These are phyloP conservation scores for Drosophila littoralis DNA, from an alignment of 1,140 invertebrate genomes.

Conservation along the genomic window DNA sequence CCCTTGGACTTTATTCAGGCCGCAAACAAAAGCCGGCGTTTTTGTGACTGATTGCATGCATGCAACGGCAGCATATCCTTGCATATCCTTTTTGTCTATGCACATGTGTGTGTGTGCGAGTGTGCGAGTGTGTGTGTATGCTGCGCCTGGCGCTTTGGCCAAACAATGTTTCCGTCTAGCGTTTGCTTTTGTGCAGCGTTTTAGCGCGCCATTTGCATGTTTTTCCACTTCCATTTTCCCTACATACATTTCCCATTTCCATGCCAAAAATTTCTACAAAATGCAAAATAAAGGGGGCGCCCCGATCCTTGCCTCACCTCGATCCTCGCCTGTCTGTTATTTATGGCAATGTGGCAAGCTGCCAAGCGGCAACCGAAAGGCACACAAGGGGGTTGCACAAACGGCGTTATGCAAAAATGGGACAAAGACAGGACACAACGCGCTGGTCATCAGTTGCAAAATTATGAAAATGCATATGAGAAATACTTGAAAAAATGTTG, in stretches of 20 bases:
- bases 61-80: slow-evolving; percentile 42
- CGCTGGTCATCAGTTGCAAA: slow-evolving; percentile 24
- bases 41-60: slow-evolving; percentile 80
- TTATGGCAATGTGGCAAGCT: slow-evolving; percentile 54
- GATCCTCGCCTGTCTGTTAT: slow-evolving; percentile 39
- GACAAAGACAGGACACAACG: slow-evolving; percentile 16
- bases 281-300: slow-evolving; percentile 59
- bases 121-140: slow-evolving; percentile 23
- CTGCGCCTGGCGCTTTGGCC: slow-evolving; percentile 58
- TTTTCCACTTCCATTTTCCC: slow-evolving; percentile 47
- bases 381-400: slow-evolving; percentile 33
- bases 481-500: slow-evolving; percentile 8
- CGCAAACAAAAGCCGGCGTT: slow-evolving; percentile 77
- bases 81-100: slow-evolving; percentile 64
- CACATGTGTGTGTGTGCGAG: slow-evolving; percentile 13
- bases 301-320: neutral
- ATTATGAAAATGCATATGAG: slow-evolving; percentile 30
- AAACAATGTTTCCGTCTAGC: slow-evolving; percentile 62
- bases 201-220: slow-evolving; percentile 77
- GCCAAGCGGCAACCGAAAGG: slow-evolving; percentile 23
- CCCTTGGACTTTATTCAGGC: slow-evolving; percentile 75
- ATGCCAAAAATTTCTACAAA: slow-evolving; percentile 54
- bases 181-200: slow-evolving; percentile 46
- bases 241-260: slow-evolving; percentile 49
- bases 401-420: slow-evolving; percentile 38